Evolutionary conservation across 2,113 vertebrate genomes (phyloP).

Genomic region (Psittacula cyanocephala): DNA sequence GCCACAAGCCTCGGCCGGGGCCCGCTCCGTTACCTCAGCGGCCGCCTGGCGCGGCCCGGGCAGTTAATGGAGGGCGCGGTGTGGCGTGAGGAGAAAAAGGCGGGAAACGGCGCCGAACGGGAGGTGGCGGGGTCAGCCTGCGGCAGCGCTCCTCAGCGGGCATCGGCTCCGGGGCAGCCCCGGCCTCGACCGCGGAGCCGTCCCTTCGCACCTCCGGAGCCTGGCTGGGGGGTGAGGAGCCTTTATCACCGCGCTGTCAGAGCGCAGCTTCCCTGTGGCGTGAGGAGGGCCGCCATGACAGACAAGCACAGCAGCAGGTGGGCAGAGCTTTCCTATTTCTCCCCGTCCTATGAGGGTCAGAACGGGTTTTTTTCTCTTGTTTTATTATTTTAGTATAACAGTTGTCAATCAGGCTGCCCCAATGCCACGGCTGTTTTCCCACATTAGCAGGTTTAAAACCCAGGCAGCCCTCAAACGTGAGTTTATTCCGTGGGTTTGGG

Average conservation of each 20-base stretch:
- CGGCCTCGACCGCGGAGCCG: accelerated
- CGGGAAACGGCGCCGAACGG: accelerated
- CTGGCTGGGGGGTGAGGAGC: accelerated
- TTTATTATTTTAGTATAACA: not conserved
- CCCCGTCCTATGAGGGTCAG: too few species aligned
- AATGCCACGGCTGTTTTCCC: not conserved
- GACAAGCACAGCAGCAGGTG: accelerated
- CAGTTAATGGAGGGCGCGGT: accelerated
- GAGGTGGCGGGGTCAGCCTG: accelerated
- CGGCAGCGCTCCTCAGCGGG: not conserved
- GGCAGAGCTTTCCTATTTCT: not conserved
- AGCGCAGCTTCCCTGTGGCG: accelerated
- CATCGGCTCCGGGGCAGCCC: not conserved
- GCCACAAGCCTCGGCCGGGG: not conserved
- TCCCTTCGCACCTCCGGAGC: not conserved
- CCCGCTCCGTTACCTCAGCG: accelerated
- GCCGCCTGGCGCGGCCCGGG: accelerated
- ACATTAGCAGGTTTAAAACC: not conserved
- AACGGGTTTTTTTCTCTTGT: not conserved
- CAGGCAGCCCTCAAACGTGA: not conserved
- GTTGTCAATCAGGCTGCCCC: not conserved
- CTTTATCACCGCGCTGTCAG: accelerated
- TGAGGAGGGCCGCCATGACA: accelerated
- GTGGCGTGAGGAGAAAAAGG: accelerated
- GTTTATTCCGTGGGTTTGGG: not conserved